These are phyloP conservation scores for Muscicapa comitata DNA, from an alignment of 2,797 vertebrate species.

Conservation along the genomic window DNA sequence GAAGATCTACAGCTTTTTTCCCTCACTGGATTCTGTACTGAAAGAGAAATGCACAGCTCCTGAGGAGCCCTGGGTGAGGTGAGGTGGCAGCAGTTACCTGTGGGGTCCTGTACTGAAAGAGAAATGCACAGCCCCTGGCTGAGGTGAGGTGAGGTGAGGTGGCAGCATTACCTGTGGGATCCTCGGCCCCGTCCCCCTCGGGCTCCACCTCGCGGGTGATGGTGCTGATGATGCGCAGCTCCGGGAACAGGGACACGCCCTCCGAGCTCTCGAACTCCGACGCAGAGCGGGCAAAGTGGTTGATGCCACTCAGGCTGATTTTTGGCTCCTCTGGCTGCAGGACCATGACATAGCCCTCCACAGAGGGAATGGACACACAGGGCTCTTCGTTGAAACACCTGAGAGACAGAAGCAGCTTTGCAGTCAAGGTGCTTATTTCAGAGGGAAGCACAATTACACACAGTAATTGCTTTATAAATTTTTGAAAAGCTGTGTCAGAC, in stretches of 20 bases:
- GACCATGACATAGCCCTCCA: constrained; percentile 93
- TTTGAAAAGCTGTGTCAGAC: constrained; percentile 1
- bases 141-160: too few species aligned
- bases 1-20: not conserved
- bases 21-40: not conserved
- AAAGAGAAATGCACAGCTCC: fast-evolving
- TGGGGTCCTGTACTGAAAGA: constrained; percentile 80
- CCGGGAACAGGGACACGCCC: constrained; percentile 91
- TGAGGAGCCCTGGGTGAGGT: fast-evolving
- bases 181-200: constrained; percentile 85
- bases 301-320: constrained; percentile 94
- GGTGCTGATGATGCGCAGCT: constrained; percentile 96
- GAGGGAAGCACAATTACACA: not conserved
- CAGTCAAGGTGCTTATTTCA: not conserved
- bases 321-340: constrained; percentile 95
- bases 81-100: constrained; percentile 75
- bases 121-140: too few species aligned
- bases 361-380: constrained; percentile 84
- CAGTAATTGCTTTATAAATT: constrained; percentile 10
- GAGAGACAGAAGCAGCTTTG: not conserved
- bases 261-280: constrained; percentile 91
- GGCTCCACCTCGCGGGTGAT: constrained; percentile 92
- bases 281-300: constrained; percentile 94
- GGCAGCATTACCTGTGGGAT: constrained; percentile 86
- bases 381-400: constrained; percentile 91